Base-by-base conservation (phyloP, 2,888 invertebrate genomes). In the Synanthedon tipuliformis region DNA sequence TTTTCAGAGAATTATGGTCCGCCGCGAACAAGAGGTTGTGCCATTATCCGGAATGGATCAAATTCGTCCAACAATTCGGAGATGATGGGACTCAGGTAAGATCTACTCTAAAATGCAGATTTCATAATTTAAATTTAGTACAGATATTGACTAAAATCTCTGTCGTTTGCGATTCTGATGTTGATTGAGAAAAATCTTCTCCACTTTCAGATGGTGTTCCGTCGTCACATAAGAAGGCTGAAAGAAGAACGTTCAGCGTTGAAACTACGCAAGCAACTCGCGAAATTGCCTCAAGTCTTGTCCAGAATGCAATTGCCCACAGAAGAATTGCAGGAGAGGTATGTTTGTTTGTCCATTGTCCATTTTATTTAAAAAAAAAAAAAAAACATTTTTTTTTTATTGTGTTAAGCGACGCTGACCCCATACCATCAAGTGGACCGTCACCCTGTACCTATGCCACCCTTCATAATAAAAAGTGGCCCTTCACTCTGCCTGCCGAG, bases 51-150 rank as follows among this genome's bases (percentile, higher is more conserved):
- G 97, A 98, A 71, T 97, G 95, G 91, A 89, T 92, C 54, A 94
- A 95, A 76, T 95, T 94, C 78, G 92, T 94, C 41, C 96, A 97
- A 73, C 89, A 96, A 55, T 96, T 97, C 77, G 97, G 97, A 52
- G 92, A 93, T 59, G 95, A 95, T 63, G 92, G 92, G 27, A 94
- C 95, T 18, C 93, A 93, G 71, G 82, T 83, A 45, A 45, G 41
- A 8, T 27, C 27, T 27, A 27, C 27, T 27, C 4, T 27, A 40
- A 4, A 16, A 45, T n/a, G n/a, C 1, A 18, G 16, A 16, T 16
- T 16, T 16, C 1, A 16, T 16, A 16, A 16, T 16, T 16, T 16
- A 16, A 16, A 16, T 16, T 2, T 16, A 23, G 23, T 23, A 2
- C 23, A 23, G 3, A 23, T 2, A 23, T 2, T 23, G 23, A 23